phyloP scores from a whole-genome alignment of 2,113 vertebrate species.

The Salvelinus fontinalis region DNA sequence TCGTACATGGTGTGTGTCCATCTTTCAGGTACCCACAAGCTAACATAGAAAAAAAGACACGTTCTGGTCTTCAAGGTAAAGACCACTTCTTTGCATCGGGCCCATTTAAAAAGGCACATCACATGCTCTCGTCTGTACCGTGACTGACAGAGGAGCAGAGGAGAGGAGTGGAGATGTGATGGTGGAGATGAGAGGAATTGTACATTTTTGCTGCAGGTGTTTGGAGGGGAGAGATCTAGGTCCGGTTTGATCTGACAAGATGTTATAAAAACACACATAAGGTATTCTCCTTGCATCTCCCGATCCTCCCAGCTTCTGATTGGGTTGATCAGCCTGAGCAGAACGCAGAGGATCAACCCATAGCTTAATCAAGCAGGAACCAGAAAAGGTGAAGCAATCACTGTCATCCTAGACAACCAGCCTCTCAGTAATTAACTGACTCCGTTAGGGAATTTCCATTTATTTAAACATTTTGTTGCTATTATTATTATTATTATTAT shows the following conservation, averaged over 20 bases:
- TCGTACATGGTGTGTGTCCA: constrained; percentile 6
- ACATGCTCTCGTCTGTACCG: neutral
- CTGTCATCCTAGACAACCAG: constrained; percentile 45
- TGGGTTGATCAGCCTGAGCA: neutral
- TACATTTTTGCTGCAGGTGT: neutral
- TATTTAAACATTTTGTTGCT: neutral
- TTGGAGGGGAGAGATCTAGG: neutral
- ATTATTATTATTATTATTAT: neutral
- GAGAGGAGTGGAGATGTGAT: neutral
- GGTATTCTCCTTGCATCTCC: neutral
- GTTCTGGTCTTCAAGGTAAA: neutral
- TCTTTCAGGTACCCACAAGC: neutral
- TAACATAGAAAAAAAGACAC: neutral
- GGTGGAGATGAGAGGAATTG: too few relatives aligned
- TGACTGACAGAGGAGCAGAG: neutral
- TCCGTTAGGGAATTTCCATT: neutral
- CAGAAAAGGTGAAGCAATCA: constrained; percentile 31
- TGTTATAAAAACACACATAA: neutral
- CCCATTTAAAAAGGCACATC: neutral
- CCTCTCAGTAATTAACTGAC: constrained; percentile 39
- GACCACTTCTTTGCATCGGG: neutral
- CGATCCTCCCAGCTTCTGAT: constrained; percentile 1
- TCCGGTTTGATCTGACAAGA: neutral
- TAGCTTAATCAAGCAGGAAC: constrained; percentile 33
- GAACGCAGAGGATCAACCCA: too few relatives aligned